Base-by-base conservation (phyloP, 2,888 invertebrate species). In the Masnerella sp. region DNA sequence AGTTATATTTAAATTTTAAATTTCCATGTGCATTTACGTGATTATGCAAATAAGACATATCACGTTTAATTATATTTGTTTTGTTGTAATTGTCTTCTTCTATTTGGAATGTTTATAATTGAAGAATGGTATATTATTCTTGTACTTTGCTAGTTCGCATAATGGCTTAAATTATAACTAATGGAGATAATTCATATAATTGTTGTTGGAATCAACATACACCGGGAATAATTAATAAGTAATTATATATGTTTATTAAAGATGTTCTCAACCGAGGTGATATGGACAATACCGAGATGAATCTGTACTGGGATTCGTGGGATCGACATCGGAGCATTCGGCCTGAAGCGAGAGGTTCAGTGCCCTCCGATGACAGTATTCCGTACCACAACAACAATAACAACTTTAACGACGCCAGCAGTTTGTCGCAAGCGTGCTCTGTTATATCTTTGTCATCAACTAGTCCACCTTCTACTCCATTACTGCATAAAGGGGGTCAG, bases 241-340 rank as follows among this genome's bases (percentile, higher is more conserved):
- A n/a, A n/a, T n/a, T 28, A 1, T 9, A 28, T 28, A 9, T 1
- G 14, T 47, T 1, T 61, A 9, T 82, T 78, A 8, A 84, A 92
- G 93, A 92, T 82, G 90, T 91, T 42, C 88, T 93, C 74, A 87
- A 90, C 75, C 88, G 89, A 42, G 91, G 90, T 47, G 91, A 90
- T 65, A 88, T 88, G 73, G 89, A 89, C 47, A 91, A 89, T 40
- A 90, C 90, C 73, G 89, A 90, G 77, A 89, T 93, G 83, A 92
- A 93, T 77, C 89, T 98, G 79, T 96, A 95, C 88, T 98, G 97
- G 97, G 97, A 97, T 88, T 96, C 96, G 5, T 97, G 96, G 96
- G 96, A 96, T 88, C 89, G 93, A 51, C 92, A 91, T 83, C 90
- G 90, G 61, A 88, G 83, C 78, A 87, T 87, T 75, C 89, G 87